Conservation (phyloP, 2,888 invertebrate genomes). For the Pachydiplax longipennis region DNA sequence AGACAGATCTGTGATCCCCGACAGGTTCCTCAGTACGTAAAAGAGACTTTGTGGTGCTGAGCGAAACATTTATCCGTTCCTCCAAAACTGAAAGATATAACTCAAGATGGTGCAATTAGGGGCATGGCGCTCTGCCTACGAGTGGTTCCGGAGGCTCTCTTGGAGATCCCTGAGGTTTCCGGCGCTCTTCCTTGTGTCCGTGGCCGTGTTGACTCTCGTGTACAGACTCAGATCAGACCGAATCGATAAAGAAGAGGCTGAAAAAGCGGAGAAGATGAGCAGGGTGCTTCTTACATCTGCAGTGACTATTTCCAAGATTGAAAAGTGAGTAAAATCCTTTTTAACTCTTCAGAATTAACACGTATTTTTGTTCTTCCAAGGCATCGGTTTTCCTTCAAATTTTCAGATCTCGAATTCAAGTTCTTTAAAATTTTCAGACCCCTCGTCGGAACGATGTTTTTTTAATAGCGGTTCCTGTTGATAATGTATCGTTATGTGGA, state of each 20-base stretch:
- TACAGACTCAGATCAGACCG: constrained; percentile 14
- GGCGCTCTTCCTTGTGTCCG: constrained; percentile 8
- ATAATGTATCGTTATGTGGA: too few relatives aligned
- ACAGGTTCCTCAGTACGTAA: not conserved
- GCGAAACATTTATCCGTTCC: not conserved
- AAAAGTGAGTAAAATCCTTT: not conserved
- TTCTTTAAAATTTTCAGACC: too few relatives aligned
- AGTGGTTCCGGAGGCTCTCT: constrained; percentile 13
- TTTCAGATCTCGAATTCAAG: too few relatives aligned
- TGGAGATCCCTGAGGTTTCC: constrained; percentile 21
- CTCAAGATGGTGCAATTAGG: constrained; percentile 5
- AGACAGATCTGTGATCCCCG: not conserved
- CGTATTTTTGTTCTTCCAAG: not conserved
- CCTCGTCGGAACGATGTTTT: too few relatives aligned
- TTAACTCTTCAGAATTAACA: not conserved
- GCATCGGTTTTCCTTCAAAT: too few relatives aligned
- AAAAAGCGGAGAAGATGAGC: not conserved
- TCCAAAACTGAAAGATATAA: not conserved
- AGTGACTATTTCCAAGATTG: not conserved
- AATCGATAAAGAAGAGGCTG: constrained; percentile 29
- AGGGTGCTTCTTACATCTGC: not conserved
- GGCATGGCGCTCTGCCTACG: constrained; percentile 2
- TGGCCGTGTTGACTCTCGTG: not conserved
- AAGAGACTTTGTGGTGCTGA: not conserved
- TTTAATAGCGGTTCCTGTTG: too few relatives aligned